A percentile compares a stretch with the other conserved stretches of the same genome.
phyloP scores from a whole-genome alignment of 2,888 invertebrate genomes.

The Pseudococcus viburni region DNA sequence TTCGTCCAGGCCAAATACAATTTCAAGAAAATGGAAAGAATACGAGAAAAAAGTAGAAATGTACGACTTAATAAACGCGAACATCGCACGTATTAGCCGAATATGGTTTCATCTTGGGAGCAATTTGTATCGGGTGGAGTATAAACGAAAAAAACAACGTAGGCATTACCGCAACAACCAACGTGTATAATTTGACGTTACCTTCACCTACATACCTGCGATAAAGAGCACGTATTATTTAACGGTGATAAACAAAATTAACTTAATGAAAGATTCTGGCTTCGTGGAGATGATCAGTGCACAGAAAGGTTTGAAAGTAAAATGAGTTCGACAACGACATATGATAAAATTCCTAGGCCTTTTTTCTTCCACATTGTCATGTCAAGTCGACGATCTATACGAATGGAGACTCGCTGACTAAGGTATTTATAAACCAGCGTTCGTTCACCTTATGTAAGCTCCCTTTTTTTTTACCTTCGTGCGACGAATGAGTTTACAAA shows the following conservation, averaged over 20 bases:
- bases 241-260: constrained; percentile 35
- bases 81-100: not conserved
- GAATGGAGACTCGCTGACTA: not conserved
- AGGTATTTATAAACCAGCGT: not conserved
- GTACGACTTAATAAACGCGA: not conserved
- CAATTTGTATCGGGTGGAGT: not conserved
- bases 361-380: not conserved
- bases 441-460: not conserved
- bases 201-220: constrained; percentile 47
- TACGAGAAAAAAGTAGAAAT: not conserved
- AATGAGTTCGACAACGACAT: not conserved
- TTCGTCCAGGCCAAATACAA: not conserved
- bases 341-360: not conserved
- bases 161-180: not conserved
- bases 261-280: not conserved
- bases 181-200: constrained; percentile 33
- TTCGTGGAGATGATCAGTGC: not conserved
- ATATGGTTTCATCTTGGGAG: not conserved
- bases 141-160: constrained; percentile 37
- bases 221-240: constrained; percentile 33
- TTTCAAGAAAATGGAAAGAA: not conserved
- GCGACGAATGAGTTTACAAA: not conserved
- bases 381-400: not conserved
- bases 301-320: not conserved
- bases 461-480: not conserved